A percentile compares a stretch with the other conserved stretches of the same genome.
Conservation (phyloP, 2,797 vertebrate genomes). For the Microtus obscurus region DNA sequence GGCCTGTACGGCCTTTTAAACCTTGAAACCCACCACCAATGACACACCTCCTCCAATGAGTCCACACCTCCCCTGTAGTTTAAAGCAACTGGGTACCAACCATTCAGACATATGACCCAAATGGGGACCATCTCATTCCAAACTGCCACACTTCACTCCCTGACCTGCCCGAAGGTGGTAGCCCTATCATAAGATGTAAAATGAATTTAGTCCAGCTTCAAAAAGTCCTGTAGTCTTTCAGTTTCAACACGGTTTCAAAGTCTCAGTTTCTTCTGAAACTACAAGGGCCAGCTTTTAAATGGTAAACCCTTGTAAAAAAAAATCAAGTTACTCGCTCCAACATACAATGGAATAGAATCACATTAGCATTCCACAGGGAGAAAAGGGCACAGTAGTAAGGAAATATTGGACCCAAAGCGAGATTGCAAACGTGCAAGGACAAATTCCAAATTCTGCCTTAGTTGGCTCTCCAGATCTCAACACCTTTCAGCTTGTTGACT, state of each 20-base stretch:
- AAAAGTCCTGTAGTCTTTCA: background rate
- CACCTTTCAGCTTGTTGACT: no score
- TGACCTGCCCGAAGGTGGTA: background rate
- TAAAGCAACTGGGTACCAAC: background rate
- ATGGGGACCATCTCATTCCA: background rate
- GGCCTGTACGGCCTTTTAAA: background rate
- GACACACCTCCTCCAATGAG: background rate
- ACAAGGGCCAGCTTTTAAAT: background rate
- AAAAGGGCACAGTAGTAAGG: background rate
- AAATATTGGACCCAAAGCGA: background rate
- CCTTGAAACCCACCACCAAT: background rate
- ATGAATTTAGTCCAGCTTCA: no score
- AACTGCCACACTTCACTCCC: background rate
- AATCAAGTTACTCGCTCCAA: background rate
- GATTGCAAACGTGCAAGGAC: background rate
- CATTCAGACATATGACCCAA: background rate
- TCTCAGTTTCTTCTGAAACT: background rate
- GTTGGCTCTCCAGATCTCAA: background rate
- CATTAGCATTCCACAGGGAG: background rate
- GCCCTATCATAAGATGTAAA: background rate
- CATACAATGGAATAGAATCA: background rate
- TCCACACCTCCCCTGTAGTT: no score
- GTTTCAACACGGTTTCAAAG: background rate
- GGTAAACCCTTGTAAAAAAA: background rate
- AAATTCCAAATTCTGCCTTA: background rate